Evolutionary conservation across 2,113 vertebrate genomes (phyloP).

Genomic region (Calcarius ornatus): DNA sequence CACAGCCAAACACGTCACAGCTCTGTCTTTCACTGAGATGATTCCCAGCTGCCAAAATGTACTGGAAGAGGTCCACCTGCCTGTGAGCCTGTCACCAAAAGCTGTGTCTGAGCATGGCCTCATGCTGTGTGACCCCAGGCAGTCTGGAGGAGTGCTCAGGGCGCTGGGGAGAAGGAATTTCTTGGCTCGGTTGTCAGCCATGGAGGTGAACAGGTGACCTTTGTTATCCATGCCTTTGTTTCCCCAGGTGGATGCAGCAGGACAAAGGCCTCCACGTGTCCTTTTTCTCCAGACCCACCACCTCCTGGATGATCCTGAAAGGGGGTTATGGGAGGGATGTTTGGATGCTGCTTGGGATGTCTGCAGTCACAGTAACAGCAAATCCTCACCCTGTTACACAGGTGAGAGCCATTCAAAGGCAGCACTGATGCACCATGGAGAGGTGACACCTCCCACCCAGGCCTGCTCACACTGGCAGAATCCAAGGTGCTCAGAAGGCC

Average conservation of each 20-base stretch:
- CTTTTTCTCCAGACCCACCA: not conserved
- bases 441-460: not conserved
- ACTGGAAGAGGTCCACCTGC: not conserved
- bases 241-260: not conserved
- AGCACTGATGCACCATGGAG: not conserved
- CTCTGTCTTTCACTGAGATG: not conserved
- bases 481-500: not conserved
- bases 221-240: not conserved
- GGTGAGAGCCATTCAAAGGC: rapidly evolving
- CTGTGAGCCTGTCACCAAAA: not conserved
- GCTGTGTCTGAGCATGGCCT: not conserved
- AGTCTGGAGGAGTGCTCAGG: not conserved
- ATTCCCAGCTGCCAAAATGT: not conserved
- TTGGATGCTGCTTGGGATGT: not conserved
- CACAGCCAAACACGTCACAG: not conserved
- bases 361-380: not conserved
- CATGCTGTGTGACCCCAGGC: not conserved
- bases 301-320: not conserved
- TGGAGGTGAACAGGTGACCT: not conserved
- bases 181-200: not conserved
- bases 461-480: not conserved
- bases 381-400: not conserved
- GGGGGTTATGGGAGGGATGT: not conserved
- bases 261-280: not conserved
- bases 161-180: not conserved